Conservation (phyloP, 2,888 invertebrate genomes). For the Leptinotarsa peninsularis region DNA sequence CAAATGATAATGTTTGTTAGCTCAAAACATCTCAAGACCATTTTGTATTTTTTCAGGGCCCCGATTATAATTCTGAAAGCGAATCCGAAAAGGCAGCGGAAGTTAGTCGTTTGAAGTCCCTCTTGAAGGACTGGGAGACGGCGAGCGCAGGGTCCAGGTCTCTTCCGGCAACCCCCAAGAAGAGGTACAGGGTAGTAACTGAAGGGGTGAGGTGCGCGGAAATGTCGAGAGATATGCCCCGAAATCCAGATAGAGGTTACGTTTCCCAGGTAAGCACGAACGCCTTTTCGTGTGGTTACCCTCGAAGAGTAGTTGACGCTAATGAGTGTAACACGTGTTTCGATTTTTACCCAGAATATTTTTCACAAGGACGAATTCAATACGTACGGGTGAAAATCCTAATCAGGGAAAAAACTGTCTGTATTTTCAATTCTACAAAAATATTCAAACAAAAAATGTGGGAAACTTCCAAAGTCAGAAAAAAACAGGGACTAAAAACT, state of each 20-base stretch:
- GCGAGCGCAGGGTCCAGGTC: slow-evolving; percentile 74
- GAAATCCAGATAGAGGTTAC: slow-evolving; percentile 48
- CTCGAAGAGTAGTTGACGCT: too few relatives aligned
- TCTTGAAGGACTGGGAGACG: slow-evolving; percentile 83
- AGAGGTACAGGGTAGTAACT: slow-evolving; percentile 56
- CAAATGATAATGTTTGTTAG: too few relatives aligned
- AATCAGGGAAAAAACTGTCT: too few relatives aligned
- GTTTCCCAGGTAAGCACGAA: slow-evolving; percentile 48
- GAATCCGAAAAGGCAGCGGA: slow-evolving; percentile 80
- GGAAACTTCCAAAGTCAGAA: too few relatives aligned
- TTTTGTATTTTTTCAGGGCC: slow-evolving; percentile 71
- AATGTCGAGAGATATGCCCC: slow-evolving; percentile 35
- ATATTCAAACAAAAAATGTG: too few relatives aligned
- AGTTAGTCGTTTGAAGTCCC: slow-evolving; percentile 74
- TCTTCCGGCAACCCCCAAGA: slow-evolving; percentile 69
- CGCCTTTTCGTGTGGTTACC: not conserved
- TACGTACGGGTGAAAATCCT: too few relatives aligned
- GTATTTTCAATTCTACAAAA: too few relatives aligned
- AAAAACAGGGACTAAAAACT: too few relatives aligned
- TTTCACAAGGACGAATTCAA: too few relatives aligned
- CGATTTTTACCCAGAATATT: too few relatives aligned
- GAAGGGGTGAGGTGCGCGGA: slow-evolving; percentile 22
- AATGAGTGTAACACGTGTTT: too few relatives aligned
- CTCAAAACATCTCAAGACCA: not conserved
- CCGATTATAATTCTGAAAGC: slow-evolving; percentile 83